Evolutionary conservation across 2,797 vertebrate species (phyloP).

Genomic region (Phalanger gymnotis): DNA sequence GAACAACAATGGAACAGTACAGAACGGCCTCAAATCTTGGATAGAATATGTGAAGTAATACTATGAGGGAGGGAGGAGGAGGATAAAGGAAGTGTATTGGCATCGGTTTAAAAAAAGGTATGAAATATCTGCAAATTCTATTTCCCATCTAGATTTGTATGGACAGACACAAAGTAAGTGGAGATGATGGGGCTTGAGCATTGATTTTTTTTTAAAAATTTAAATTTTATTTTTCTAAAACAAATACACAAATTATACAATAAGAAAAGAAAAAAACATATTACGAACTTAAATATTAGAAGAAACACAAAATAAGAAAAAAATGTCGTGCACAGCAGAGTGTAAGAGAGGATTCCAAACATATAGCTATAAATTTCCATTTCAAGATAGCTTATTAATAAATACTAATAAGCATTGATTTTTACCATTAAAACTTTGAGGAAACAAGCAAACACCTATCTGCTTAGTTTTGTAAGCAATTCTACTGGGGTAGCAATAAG

Average conservation of each 20-base stretch:
- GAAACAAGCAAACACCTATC: not conserved
- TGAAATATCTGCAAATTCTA: not conserved
- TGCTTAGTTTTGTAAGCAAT: not conserved
- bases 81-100: not conserved
- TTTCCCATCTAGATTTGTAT: not conserved
- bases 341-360: too few relatives aligned
- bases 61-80: not conserved
- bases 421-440: not conserved
- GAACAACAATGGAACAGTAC: constrained; percentile 57
- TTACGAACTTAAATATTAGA: too few relatives aligned
- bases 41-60: constrained; percentile 30
- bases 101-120: not conserved
- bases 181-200: not conserved
- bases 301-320: too few relatives aligned
- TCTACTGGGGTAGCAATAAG: not conserved
- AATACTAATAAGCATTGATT: not conserved
- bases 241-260: too few relatives aligned
- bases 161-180: not conserved
- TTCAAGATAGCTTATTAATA: too few relatives aligned
- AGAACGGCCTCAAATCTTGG: constrained; percentile 35
- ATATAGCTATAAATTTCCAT: too few relatives aligned
- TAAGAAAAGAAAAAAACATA: too few relatives aligned
- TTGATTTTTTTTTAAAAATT: not conserved
- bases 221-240: too few relatives aligned
- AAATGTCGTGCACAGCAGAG: too few relatives aligned